Base-by-base conservation (phyloP, 2,113 vertebrate genomes). In the Mus pahari region DNA sequence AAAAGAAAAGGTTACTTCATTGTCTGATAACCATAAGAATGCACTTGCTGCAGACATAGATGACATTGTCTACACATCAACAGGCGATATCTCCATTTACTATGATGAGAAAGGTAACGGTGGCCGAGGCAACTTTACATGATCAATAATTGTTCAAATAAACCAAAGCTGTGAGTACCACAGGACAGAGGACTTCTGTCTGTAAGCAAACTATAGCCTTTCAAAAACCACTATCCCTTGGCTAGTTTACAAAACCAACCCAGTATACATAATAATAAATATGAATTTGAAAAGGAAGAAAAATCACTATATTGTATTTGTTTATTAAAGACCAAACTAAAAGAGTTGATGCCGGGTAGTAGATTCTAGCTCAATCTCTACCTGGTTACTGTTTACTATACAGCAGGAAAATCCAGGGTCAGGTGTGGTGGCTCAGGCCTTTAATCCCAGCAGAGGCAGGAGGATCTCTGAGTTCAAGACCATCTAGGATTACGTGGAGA, bases 71-170 rank as follows among this genome's bases (percentile, higher is more conserved):
- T 99, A 99, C 95, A 98, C 98, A 0, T 99, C 98, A 14, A 97
- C 99, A 74, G 99, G 98, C 75, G 99, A 99, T 90, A 99, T 99
- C 96, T 99, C 98, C 55, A 99, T 99, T 98, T 99, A 99, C 98
- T 99, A 99, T 64, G 99, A 99, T 92, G 98, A 99, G 82, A 98
- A 99, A 70, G 99, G 99, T 99, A 98, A 98, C 97, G 9, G 50
- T 60, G 36, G 33, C 42, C 39, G 6, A 42, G 62, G 50, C n/a
- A 36, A 4, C 78, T 77, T 64, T 86, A 73, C 91, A 31, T 83
- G 62, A 55, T 36, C 26, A 1, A 5, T 20, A 16, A 2, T 86
- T 81, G 7, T 89, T 79, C 68, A 71, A 19, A 42, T n/a, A 48
- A 95, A 22, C 79, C 26, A 6, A 50, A 31, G 17, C 31, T 39